These are phyloP conservation scores for Sander lucioperca DNA, from an alignment of 2,113 vertebrate genomes.

Conservation along the genomic window DNA sequence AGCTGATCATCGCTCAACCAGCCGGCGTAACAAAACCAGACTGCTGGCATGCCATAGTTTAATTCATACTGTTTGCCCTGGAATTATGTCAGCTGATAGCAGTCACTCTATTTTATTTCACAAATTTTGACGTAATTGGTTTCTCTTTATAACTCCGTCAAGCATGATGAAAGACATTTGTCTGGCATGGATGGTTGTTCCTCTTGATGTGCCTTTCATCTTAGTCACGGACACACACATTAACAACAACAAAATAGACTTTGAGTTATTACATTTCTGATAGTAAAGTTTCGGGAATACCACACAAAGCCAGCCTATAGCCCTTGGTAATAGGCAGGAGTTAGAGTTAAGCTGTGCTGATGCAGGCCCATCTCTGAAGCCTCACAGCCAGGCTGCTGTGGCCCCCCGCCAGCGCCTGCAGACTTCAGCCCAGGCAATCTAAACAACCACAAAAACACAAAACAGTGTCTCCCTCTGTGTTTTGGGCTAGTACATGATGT, in stretches of 20 bases:
- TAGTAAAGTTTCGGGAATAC: slow-evolving; percentile 70
- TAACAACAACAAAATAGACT: slow-evolving; percentile 69
- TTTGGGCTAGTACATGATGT: slow-evolving; percentile 39
- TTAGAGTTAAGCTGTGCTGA: slow-evolving; percentile 75
- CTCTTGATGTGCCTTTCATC: slow-evolving; percentile 65
- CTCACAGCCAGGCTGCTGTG: slow-evolving; percentile 46
- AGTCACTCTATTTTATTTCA: slow-evolving; percentile 23
- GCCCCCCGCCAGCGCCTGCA: slow-evolving; percentile 57
- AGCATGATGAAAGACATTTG: slow-evolving; percentile 56
- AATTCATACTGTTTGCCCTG: slow-evolving; percentile 24
- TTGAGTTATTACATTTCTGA: slow-evolving; percentile 76
- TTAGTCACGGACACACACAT: slow-evolving; percentile 71
- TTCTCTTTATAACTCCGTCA: slow-evolving; percentile 41
- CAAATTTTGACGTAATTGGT: slow-evolving; percentile 48
- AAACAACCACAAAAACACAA: slow-evolving; percentile 75
- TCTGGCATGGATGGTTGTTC: slow-evolving; percentile 28
- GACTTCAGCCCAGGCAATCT: slow-evolving; percentile 65
- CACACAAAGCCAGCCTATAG: slow-evolving; percentile 62
- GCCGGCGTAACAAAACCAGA: background rate
- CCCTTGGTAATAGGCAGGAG: slow-evolving; percentile 75
- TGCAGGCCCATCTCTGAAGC: slow-evolving; percentile 65
- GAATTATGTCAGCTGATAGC: slow-evolving; percentile 37
- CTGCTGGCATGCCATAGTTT: background rate
- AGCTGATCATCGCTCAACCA: background rate
- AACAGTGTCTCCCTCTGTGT: slow-evolving; percentile 49